Percentiles rank a stretch among this genome's conserved stretches.
These are phyloP conservation scores for Molothrus aeneus DNA, from an alignment of 2,797 vertebrate species.

Conservation along the genomic window DNA sequence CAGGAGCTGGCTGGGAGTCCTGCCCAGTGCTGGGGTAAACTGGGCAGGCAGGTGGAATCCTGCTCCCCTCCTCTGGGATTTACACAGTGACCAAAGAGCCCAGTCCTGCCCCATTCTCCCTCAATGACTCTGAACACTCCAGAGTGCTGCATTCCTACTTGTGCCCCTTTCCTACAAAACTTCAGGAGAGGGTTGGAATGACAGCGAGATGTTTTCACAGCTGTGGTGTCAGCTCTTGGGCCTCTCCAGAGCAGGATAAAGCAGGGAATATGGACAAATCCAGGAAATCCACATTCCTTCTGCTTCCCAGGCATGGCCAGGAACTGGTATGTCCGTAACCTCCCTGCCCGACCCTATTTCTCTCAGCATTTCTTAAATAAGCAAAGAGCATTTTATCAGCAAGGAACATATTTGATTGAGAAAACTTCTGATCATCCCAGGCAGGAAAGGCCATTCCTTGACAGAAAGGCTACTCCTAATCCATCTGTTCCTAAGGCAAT, in stretches of 20 bases:
- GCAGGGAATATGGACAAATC: accelerated
- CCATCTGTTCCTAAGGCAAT: not conserved
- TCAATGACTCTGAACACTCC: accelerated
- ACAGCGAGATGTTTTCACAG: not conserved
- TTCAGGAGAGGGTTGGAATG: not conserved
- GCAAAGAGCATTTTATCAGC: not conserved
- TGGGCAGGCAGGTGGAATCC: not conserved
- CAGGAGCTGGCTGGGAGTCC: not conserved
- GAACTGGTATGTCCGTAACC: not conserved
- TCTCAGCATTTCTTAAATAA: not conserved
- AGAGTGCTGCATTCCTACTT: not conserved
- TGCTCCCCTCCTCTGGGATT: not conserved
- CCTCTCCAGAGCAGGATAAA: not conserved
- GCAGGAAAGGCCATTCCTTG: not conserved
- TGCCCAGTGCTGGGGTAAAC: not conserved
- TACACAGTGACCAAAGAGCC: not conserved
- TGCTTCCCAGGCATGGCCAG: not conserved
- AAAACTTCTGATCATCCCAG: not conserved
- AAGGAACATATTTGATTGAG: not conserved
- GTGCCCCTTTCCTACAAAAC: not conserved
- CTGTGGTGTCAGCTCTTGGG: not conserved
- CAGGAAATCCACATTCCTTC: not conserved
- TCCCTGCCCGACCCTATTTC: not conserved
- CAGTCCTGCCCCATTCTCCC: not conserved
- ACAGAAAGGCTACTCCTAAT: not conserved